Evolutionary conservation across 1,140 invertebrate species (phyloP), one percentile per base, ranked within the genome.

Genomic region (Nebria ingens): DNA sequence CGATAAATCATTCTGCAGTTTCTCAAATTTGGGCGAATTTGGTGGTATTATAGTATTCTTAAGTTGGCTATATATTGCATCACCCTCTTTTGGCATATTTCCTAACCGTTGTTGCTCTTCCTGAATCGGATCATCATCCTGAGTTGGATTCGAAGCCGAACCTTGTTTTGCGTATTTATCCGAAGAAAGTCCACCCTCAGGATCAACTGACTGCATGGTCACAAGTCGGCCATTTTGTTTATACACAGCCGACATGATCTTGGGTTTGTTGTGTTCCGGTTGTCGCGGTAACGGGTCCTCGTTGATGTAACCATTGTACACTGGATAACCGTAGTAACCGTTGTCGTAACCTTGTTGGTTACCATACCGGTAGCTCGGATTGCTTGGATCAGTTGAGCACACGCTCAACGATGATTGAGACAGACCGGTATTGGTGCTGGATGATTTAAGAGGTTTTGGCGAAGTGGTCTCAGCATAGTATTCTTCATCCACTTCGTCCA

Each of bases 381-480:
- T 79, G n/a, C n/a, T n/a, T 15, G 82, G 83, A 9, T 73, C 79
- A 21, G 79, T 78, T 3, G 83, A 85, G 2, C 81, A 83, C 61
- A 86, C 77, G 55, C 85, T 87, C 0, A 86, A 73, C 61, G 86
- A 85, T 1, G 85, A 87, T 62, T 87, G 85, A 9, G 85, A 85
- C 2, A 89, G 71, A 1, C 86, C 86, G 0, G 85, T 86, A 55
- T 81, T 84, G 2, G 76, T 77, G 55, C 75, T 70, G 0, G 77
- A 12, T 9, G 40, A 11, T 17, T 53, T 34, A 13, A 49, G 49
- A 9, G 52, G 11, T 52, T 68, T 15, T 25, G 69, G 73, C 2
- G 61, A 62, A 45, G 60, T 61, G 2, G 58, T 61, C 61, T 62
- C 73, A 64, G 59, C 67, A 67, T 66, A 69, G 20, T 65, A 64